These are phyloP conservation scores for Cottus gobio DNA, from an alignment of 2,113 vertebrate genomes.

Conservation along the genomic window DNA sequence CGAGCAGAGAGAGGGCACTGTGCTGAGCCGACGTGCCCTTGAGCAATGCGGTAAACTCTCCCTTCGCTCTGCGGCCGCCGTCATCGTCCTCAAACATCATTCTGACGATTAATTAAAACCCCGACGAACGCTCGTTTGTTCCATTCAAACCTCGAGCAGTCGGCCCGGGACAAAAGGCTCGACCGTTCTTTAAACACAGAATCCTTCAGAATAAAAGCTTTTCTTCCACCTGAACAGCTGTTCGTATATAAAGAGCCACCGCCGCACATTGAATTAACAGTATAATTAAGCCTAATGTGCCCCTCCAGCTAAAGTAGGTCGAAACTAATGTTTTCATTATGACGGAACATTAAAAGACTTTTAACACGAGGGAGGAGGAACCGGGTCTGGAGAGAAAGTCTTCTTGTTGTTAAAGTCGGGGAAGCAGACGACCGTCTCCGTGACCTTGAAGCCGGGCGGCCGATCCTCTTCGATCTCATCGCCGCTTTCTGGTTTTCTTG, in stretches of 20 bases:
- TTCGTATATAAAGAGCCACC: neutral
- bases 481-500: too few species aligned
- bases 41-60: conserved; percentile 41
- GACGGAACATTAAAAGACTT: conserved; percentile 8
- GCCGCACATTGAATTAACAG: conserved; percentile 12
- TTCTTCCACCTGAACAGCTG: neutral
- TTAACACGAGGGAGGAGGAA: neutral
- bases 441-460: conserved; percentile 50
- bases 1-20: too few species aligned
- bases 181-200: neutral
- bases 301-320: conserved; percentile 14
- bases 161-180: neutral
- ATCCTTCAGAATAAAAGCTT: neutral
- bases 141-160: neutral
- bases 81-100: conserved; percentile 1
- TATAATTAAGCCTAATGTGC: conserved; percentile 29
- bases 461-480: too few species aligned
- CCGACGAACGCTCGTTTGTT: neutral
- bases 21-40: conserved; percentile 49
- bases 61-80: neutral
- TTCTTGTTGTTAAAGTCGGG: conserved; percentile 12
- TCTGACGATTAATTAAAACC: conserved; percentile 25
- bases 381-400: neutral
- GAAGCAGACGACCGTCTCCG: conserved; percentile 13
- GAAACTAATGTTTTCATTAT: conserved; percentile 28